Percentiles rank a stretch among this genome's conserved stretches.
These are phyloP conservation scores for Calonectris borealis DNA, from an alignment of 2,113 vertebrate species.

Conservation along the genomic window DNA sequence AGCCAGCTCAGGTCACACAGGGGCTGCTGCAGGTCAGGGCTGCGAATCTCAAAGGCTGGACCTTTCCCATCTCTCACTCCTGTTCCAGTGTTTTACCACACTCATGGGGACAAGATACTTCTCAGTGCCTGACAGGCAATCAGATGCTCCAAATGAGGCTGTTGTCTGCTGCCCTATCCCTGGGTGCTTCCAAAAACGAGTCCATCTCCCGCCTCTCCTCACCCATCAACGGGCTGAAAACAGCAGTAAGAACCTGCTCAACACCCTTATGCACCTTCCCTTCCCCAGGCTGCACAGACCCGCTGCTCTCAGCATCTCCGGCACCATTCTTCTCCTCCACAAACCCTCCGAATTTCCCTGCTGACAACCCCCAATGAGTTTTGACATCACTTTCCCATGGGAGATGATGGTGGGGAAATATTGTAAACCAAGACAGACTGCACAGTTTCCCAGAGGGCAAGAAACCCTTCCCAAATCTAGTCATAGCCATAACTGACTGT, in stretches of 20 bases:
- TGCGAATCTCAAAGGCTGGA: neutral
- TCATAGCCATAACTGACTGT: neutral
- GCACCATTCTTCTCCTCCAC: neutral
- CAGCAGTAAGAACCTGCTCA: accelerated
- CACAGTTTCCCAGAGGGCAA: neutral
- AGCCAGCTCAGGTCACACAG: neutral
- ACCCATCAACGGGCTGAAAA: neutral
- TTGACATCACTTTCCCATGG: neutral
- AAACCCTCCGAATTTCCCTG: accelerated
- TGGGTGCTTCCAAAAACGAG: neutral
- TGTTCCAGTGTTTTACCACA: neutral
- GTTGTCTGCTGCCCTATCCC: neutral
- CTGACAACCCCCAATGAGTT: neutral
- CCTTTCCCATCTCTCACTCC: neutral
- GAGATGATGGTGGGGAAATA: neutral
- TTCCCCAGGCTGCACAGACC: neutral
- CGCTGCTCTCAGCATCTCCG: neutral
- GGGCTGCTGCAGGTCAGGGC: neutral
- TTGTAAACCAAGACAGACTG: neutral
- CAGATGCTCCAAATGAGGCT: neutral
- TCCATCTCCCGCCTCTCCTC: neutral
- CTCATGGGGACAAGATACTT: neutral
- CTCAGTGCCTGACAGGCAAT: neutral
- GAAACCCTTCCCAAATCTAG: neutral
- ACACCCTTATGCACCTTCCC: neutral